These are phyloP conservation scores for Tonatia bakeri DNA, from an alignment of 2,113 vertebrate genomes.

Conservation along the genomic window DNA sequence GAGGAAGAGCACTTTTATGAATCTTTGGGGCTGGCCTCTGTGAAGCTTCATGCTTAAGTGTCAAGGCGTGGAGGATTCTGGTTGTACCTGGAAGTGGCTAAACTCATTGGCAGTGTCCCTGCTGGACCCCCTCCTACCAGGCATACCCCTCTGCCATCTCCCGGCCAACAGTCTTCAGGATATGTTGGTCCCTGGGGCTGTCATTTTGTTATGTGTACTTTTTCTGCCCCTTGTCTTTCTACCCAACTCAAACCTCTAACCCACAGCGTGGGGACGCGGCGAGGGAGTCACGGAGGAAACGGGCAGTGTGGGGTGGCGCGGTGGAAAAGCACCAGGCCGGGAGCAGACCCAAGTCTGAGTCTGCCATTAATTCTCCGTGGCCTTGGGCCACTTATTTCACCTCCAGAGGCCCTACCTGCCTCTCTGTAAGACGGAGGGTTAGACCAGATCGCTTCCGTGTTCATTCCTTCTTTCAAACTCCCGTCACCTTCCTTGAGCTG, in stretches of 20 bases:
- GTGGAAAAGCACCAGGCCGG: background rate
- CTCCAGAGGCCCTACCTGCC: background rate
- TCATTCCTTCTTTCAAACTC: background rate
- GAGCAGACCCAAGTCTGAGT: background rate
- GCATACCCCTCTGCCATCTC: background rate
- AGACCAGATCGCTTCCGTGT: background rate
- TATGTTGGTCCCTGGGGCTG: background rate
- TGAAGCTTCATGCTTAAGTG: background rate
- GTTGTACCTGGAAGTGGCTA: background rate
- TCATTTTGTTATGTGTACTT: conserved; percentile 19
- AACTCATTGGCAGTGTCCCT: background rate
- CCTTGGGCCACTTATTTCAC: background rate
- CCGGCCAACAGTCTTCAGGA: background rate
- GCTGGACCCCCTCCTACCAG: background rate
- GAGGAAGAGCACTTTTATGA: background rate
- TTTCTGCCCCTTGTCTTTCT: background rate
- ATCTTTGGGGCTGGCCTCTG: background rate
- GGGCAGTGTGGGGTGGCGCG: background rate
- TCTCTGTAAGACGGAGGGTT: background rate
- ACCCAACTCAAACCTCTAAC: background rate
- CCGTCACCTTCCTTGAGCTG: background rate
- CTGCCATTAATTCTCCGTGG: background rate
- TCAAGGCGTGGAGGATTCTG: background rate
- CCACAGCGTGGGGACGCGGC: background rate
- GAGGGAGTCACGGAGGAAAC: background rate